phyloP scores from a whole-genome alignment of 92 coral and sea anemone genomes.

The Scolanthus callimorphus region DNA sequence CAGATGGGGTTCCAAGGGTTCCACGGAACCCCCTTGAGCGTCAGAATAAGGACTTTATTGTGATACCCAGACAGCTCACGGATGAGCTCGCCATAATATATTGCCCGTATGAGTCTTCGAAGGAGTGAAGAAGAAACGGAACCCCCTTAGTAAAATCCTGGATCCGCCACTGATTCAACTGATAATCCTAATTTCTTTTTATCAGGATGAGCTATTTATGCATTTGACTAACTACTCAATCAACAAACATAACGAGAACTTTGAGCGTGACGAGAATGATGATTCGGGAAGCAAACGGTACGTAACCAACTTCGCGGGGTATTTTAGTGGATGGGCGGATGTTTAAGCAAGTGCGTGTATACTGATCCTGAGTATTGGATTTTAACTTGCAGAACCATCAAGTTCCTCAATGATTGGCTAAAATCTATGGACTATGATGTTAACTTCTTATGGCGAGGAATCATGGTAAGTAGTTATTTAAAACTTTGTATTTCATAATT shows the following conservation, averaged over 20 bases:
- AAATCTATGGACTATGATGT: constrained; percentile 81
- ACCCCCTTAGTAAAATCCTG: not conserved
- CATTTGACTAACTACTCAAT: constrained; percentile 95
- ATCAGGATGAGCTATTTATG: constrained; percentile 90
- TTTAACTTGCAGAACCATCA: constrained; percentile 51
- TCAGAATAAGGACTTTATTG: no score
- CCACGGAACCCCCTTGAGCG: no score
- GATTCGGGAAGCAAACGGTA: constrained; percentile 92
- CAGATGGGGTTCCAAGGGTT: no score
- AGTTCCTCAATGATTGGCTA: constrained; percentile 83
- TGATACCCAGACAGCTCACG: no score
- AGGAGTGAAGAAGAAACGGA: no score
- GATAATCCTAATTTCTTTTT: no score
- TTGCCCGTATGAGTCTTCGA: no score
- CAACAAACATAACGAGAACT: constrained; percentile 94
- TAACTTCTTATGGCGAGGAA: constrained; percentile 72
- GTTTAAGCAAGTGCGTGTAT: not conserved
- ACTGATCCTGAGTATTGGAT: not conserved
- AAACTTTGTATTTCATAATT: no score
- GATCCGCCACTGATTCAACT: not conserved
- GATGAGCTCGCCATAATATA: no score
- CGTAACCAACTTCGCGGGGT: not conserved
- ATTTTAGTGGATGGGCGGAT: no score
- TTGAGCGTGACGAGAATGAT: constrained; percentile 77
- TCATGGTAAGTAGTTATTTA: constrained; percentile 79